These are phyloP conservation scores for Euglossa dilemma DNA, from an alignment of 1,140 invertebrate genomes.

Conservation along the genomic window DNA sequence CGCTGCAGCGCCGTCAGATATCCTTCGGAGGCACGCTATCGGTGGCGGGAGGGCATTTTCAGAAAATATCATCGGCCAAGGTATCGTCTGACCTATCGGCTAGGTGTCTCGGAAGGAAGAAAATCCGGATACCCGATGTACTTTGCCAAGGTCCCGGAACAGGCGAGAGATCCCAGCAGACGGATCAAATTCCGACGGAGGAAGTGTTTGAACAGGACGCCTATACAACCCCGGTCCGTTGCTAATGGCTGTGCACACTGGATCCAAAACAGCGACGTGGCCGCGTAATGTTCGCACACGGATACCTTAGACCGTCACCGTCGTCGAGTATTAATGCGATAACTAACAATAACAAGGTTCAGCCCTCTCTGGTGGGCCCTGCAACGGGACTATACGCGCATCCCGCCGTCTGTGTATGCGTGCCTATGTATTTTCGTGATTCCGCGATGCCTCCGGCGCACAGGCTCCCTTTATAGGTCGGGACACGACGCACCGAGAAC, in stretches of 20 bases:
- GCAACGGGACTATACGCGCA: neutral
- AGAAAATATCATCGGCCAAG: neutral
- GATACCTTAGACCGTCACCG: constrained; percentile 26
- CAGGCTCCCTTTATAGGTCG: constrained; percentile 55
- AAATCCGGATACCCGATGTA: constrained; percentile 33
- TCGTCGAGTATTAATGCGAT: constrained; percentile 64
- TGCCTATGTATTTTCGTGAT: constrained; percentile 49
- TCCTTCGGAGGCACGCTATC: neutral
- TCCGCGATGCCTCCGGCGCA: constrained; percentile 41
- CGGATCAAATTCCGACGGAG: constrained; percentile 62
- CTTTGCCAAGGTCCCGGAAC: constrained; percentile 32
- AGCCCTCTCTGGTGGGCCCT: constrained; percentile 38
- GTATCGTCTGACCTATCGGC: constrained; percentile 7
- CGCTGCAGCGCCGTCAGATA: neutral
- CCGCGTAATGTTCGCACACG: constrained; percentile 40
- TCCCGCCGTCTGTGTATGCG: neutral
- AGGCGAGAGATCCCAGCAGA: constrained; percentile 35
- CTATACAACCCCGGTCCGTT: constrained; percentile 34
- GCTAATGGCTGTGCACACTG: constrained; percentile 58
- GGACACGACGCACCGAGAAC: constrained; percentile 53
- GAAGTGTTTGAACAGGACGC: constrained; percentile 61
- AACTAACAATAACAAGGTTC: constrained; percentile 69
- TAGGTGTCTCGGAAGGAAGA: constrained; percentile 21
- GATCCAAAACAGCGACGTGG: constrained; percentile 48
- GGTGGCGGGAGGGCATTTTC: neutral